phyloP scores from a whole-genome alignment of 1,140 invertebrate species.

The Thaumatotibia leucotreta region DNA sequence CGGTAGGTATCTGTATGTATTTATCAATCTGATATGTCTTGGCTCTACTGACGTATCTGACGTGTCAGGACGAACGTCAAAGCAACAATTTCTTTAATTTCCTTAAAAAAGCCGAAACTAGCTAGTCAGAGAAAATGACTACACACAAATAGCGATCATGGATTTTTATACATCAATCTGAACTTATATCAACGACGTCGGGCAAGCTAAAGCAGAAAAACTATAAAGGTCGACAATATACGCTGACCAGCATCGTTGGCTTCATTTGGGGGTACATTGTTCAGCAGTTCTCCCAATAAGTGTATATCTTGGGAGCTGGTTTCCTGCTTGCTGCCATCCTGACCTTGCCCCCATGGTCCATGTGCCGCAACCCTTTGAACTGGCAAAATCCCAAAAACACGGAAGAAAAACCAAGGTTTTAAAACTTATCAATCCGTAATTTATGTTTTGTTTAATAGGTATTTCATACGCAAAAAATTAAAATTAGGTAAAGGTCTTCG shows the following conservation, averaged over 20 bases:
- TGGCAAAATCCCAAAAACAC: conserved; percentile 87
- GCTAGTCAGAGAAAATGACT: not conserved
- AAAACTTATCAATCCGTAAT: too few relatives aligned
- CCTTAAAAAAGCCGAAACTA: conserved; percentile 13
- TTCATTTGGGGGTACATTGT: conserved; percentile 95
- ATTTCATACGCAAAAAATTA: too few relatives aligned
- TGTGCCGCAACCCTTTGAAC: conserved; percentile 91
- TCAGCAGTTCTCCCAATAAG: conserved; percentile 96
- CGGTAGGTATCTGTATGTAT: too few relatives aligned
- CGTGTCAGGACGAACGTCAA: conserved; percentile 40
- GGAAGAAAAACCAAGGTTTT: conserved; percentile 65
- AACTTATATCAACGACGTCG: conserved; percentile 87
- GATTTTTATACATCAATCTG: conserved; percentile 69
- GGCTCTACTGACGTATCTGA: conserved; percentile 31
- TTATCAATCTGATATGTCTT: too few relatives aligned
- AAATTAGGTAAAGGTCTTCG: too few relatives aligned
- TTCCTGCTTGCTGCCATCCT: conserved; percentile 91
- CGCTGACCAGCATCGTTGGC: conserved; percentile 91
- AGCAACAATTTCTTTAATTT: not conserved
- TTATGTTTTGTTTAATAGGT: too few relatives aligned
- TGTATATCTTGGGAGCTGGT: conserved; percentile 94
- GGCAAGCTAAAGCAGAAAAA: conserved; percentile 92
- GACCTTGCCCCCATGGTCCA: conserved; percentile 94
- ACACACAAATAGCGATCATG: conserved; percentile 39
- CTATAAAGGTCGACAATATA: conserved; percentile 92